Percentiles rank a stretch among this genome's conserved stretches.
These are phyloP conservation scores for Acanthurus tractus DNA, from an alignment of 2,797 vertebrate species.

Conservation along the genomic window DNA sequence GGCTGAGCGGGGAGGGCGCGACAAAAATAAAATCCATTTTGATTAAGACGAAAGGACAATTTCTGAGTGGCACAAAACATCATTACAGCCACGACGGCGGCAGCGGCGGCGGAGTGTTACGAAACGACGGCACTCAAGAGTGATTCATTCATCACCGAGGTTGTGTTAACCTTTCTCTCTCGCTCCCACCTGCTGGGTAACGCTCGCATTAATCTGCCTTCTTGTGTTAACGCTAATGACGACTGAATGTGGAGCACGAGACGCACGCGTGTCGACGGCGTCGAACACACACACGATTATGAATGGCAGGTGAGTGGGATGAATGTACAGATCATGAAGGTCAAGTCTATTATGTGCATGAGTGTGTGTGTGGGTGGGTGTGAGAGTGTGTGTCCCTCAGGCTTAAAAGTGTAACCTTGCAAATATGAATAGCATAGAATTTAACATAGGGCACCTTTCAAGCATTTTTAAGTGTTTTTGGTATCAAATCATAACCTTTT, in stretches of 20 bases:
- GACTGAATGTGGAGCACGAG: constrained; percentile 51
- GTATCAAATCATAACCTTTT: too few relatives aligned
- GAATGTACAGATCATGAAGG: not conserved
- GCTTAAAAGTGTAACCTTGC: not conserved
- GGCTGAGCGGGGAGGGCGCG: constrained; percentile 18
- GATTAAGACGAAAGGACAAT: constrained; percentile 61
- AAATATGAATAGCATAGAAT: not conserved
- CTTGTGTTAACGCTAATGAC: constrained; percentile 53
- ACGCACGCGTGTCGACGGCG: constrained; percentile 16
- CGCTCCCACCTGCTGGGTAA: constrained; percentile 63
- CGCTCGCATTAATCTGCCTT: constrained; percentile 61
- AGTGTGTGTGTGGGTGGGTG: not conserved
- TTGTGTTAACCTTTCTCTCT: constrained; percentile 72
- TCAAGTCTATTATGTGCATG: not conserved
- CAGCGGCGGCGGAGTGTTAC: not conserved
- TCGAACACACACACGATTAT: not conserved
- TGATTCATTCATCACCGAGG: constrained; percentile 65
- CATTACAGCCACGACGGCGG: constrained; percentile 11
- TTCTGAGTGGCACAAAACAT: constrained; percentile 49
- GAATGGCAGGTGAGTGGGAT: constrained; percentile 10
- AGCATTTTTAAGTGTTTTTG: too few relatives aligned
- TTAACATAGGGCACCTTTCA: too few relatives aligned
- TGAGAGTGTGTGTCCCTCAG: not conserved
- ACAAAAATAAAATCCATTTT: constrained; percentile 55
- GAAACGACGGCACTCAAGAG: constrained; percentile 38